Base-by-base conservation (phyloP, 2,797 vertebrate genomes). In the Peromyscus eremicus region DNA sequence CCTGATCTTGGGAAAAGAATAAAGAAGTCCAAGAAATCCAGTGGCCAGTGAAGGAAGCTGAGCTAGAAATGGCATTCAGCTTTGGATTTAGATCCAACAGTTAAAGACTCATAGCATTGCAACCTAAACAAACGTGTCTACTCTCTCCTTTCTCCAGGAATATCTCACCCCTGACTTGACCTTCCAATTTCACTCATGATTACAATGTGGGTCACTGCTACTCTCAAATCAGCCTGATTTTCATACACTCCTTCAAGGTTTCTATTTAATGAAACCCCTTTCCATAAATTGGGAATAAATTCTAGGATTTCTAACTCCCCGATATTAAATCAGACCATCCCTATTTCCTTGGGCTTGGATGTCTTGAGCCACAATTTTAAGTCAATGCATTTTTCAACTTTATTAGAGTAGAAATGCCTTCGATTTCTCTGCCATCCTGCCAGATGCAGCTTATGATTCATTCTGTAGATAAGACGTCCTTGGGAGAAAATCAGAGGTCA, bases 401-500 rank as follows among this genome's bases (percentile, higher is more conserved):
- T 46, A 6, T 86, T 91, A 76, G 46, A 89, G 55, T 40, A 82
- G 62, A 90, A 93, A 94, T 27, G 87, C 4, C 27, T 86, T 77
- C 10, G 6, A 25, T 60, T 16, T 91, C 62, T 93, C 62, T 71
- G 37, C 7, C 25, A 49, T 55, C 23, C 27, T 94, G 37, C 92
- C 71, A 79, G n/a, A 94, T 68, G 96, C 96, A 97, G 80, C 97
- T 97, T 96, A 77, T 70, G 71, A 98, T 84, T 68, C 91, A 81
- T 94, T 82, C 80, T 96, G 75, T 82, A 97, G 97, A 90, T 89
- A 97, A 97, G 89, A 83, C 40, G 46, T 98, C 98, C 97, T 98
- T 98, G 98, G 64, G 96, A 97, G 96, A 97, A 98, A 97, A 98
- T 94, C 96, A 96, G 97, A 98, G 98, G 98, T 98, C 98, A 98